phyloP scores from a whole-genome alignment of 1,140 invertebrate genomes.

The Penaeus japonicus region DNA sequence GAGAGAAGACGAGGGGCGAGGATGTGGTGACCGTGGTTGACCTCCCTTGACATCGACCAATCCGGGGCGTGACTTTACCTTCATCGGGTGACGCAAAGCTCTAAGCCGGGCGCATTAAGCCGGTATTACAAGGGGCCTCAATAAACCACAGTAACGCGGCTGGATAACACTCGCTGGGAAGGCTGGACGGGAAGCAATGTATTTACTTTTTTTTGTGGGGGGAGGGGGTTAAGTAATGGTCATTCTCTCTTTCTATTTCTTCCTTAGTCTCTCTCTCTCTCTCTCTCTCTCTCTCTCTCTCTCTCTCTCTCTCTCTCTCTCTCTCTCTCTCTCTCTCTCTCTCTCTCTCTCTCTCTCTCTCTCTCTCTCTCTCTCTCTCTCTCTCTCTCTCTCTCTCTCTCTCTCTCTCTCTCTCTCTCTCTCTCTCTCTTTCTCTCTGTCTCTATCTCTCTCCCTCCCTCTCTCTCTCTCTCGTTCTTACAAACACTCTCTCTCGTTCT shows the following conservation, averaged over 20 bases:
- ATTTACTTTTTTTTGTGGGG: no score
- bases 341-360: slow-evolving; percentile 5
- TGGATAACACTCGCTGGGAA: no score
- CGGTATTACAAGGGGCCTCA: no score
- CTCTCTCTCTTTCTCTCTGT: not conserved
- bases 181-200: no score
- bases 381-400: slow-evolving; percentile 20
- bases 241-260: not conserved
- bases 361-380: slow-evolving; percentile 17
- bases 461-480: not conserved
- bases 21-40: no score
- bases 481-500: not conserved
- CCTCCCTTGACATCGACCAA: no score
- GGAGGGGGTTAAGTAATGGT: no score
- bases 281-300: not conserved
- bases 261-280: not conserved
- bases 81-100: no score
- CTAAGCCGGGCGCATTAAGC: no score
- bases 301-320: not conserved
- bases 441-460: not conserved
- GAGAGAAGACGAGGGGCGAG: no score
- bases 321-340: slow-evolving; percentile 11
- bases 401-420: not conserved
- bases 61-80: no score
- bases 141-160: no score